Conservation (phyloP, 2,888 invertebrate genomes). For the Cheilosia grossa region DNA sequence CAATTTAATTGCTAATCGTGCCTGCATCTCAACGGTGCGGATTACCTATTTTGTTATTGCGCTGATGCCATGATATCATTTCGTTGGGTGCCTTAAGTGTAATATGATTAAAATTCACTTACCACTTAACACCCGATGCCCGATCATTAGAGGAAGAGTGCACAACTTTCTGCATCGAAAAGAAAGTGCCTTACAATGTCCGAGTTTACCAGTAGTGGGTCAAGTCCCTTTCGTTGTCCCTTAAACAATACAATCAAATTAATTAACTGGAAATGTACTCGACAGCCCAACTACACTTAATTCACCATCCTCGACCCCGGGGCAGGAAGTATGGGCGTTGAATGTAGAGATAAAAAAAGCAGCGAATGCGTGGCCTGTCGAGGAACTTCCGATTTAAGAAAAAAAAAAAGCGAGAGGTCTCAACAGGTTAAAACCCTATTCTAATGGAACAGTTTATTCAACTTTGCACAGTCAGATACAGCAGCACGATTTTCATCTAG, state of each 20-base stretch:
- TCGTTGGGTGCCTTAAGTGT: constrained; percentile 30
- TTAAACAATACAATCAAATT: constrained; percentile 44
- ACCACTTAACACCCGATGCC: constrained; percentile 27
- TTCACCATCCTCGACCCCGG: not conserved
- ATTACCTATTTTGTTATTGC: constrained; percentile 45
- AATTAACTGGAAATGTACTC: constrained; percentile 54
- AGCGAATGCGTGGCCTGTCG: constrained; percentile 34
- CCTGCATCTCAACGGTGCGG: constrained; percentile 20
- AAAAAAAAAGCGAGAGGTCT: constrained; percentile 29
- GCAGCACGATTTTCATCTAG: constrained; percentile 61
- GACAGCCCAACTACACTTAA: not conserved
- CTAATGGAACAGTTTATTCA: constrained; percentile 45
- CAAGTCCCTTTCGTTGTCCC: constrained; percentile 54
- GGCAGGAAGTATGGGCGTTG: constrained; percentile 29
- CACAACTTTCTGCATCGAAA: not conserved
- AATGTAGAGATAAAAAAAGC: constrained; percentile 1
- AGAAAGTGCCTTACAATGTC: constrained; percentile 39
- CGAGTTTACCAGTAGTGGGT: constrained; percentile 21
- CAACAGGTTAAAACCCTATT: constrained; percentile 55
- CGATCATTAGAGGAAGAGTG: constrained; percentile 30
- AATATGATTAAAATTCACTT: constrained; percentile 62
- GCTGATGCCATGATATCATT: constrained; percentile 22
- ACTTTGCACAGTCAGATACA: constrained; percentile 37
- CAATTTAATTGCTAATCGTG: constrained; percentile 63
- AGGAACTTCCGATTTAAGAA: constrained; percentile 49